Base-by-base conservation (phyloP, 2,113 vertebrate species). In the Osmerus eperlanus region DNA sequence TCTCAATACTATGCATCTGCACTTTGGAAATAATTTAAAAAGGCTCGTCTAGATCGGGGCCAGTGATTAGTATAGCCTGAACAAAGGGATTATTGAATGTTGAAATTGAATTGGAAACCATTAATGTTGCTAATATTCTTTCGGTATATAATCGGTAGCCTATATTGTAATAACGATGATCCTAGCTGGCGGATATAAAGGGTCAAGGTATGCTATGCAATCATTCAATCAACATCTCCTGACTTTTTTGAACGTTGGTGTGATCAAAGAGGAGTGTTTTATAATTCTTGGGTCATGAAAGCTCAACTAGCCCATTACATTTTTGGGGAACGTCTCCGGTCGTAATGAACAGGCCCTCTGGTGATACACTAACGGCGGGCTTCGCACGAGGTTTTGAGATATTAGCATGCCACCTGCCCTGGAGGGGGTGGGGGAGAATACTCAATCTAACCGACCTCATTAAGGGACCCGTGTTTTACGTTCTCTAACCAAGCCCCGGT, bases 381-480 rank as follows among this genome's bases (percentile, higher is more conserved):
- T 32, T 3, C 1, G 75, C 32, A 64, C 68, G 32, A 65, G 69
- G 72, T 70, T 65, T 55, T 59, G 53, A 76, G 81, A 89, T 78
- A 83, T 85, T 72, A 78, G 76, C 51, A 68, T 41, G 64, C 70
- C 64, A 55, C 76, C 65, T 78, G 79, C 84, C 83, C 84, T 85
- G 74, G 65, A 82, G 84, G 80, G 70, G 36, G 72, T 28, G 71
- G 32, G 76, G 77, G 86, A 80, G 83, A 83, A 83, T 80, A 78
- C 79, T 87, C 85, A 78, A 80, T 89, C 88, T 84, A 79, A 76
- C 71, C 78, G 73, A 85, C 80, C 89, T 90, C 89, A 87, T 90
- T 89, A 91, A 69, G 56, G 77, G 66, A 71, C 59, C 75, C 36
- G 29, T 85, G 82, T 85, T 87, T 81, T 81, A 85, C 76, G 76